Percentiles rank a stretch among this genome's conserved stretches.
These are phyloP conservation scores for Scaptomyza tumidula DNA, from an alignment of 2,888 invertebrate genomes.

Conservation along the genomic window DNA sequence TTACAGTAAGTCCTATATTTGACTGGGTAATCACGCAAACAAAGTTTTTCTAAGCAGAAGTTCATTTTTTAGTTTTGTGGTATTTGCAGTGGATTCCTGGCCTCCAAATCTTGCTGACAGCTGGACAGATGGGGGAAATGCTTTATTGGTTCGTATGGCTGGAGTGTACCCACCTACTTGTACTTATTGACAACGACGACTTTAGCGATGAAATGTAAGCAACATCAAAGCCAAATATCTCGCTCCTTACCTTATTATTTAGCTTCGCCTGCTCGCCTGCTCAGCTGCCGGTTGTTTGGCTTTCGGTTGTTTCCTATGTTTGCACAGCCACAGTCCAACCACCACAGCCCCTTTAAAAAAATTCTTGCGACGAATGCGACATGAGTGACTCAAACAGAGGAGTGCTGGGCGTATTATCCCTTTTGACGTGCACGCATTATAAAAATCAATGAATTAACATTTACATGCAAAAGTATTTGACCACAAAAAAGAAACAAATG, in stretches of 20 bases:
- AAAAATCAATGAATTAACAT: conserved; percentile 79
- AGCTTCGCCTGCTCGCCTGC: conserved; percentile 37
- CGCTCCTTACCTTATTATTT: conserved; percentile 36
- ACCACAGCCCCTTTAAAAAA: conserved; percentile 23
- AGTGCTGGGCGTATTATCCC: conserved; percentile 47
- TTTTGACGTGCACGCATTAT: conserved; percentile 71
- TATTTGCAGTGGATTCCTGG: conserved; percentile 26
- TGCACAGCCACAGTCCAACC: conserved; percentile 22
- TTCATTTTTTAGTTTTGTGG: conserved; percentile 75
- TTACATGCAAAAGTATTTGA: conserved; percentile 77
- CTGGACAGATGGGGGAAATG: background rate
- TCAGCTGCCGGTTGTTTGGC: conserved; percentile 39
- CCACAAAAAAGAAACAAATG: conserved; percentile 79
- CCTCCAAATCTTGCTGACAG: conserved; percentile 16
- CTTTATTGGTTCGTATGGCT: conserved; percentile 4
- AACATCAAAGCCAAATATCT: conserved; percentile 75
- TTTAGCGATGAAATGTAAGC: conserved; percentile 77
- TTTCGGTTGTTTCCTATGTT: conserved; percentile 51
- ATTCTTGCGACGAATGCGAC: conserved; percentile 54
- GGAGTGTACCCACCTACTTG: conserved; percentile 72
- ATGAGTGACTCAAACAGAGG: conserved; percentile 24
- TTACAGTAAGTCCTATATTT: conserved; percentile 65
- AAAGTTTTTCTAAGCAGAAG: conserved; percentile 64
- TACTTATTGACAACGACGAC: conserved; percentile 69
- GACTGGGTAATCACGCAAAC: conserved; percentile 64